These are phyloP conservation scores for Fulmarus glacialis DNA, from an alignment of 2,113 vertebrate genomes.

Conservation along the genomic window DNA sequence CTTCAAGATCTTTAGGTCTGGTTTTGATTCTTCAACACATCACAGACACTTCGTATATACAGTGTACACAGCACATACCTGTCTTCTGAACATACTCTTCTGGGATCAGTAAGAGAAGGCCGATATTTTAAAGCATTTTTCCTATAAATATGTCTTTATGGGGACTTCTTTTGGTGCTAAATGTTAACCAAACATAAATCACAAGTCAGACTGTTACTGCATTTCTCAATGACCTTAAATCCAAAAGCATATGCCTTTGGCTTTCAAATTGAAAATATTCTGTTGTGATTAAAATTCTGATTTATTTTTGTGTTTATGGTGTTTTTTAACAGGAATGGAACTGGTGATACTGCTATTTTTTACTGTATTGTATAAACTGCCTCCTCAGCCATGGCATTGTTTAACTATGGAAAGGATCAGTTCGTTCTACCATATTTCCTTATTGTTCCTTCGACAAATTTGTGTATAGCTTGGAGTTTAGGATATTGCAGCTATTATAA, in stretches of 20 bases:
- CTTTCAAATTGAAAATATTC: neutral
- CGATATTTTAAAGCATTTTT: neutral
- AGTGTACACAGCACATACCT: neutral
- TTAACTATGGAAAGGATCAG: neutral
- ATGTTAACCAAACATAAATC: neutral
- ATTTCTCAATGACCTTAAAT: neutral
- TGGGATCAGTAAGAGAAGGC: neutral
- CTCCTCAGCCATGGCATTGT: neutral
- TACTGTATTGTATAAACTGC: neutral
- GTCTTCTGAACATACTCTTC: neutral
- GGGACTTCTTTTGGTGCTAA: neutral
- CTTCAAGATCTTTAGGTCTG: neutral
- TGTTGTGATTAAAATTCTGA: neutral
- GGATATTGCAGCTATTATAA: neutral
- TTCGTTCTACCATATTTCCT: neutral
- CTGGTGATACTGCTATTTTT: neutral
- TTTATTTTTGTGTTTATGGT: neutral
- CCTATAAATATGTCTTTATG: neutral
- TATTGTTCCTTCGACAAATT: neutral
- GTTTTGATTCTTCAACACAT: neutral
- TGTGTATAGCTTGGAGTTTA: neutral
- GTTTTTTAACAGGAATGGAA: neutral
- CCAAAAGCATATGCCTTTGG: neutral
- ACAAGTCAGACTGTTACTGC: neutral
- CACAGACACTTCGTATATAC: neutral